Evolutionary conservation across 2,888 invertebrate species (phyloP).

Genomic region (Balanococcus diminutus): DNA sequence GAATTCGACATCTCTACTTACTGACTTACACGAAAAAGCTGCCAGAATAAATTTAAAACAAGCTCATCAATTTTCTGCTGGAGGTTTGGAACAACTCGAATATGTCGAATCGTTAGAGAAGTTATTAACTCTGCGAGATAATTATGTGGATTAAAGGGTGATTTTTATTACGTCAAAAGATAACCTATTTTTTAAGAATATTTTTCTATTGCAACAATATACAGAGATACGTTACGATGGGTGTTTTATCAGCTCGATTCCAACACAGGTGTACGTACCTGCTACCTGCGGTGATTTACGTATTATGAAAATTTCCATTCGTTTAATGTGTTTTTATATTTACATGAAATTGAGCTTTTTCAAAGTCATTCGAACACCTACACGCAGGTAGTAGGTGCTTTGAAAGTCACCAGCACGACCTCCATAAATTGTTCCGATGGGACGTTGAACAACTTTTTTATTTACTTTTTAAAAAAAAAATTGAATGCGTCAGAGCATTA

Average conservation of each 20-base stretch:
- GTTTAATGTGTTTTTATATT: not conserved
- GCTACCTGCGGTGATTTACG: not conserved
- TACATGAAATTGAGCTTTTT: not conserved
- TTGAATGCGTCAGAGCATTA: not conserved
- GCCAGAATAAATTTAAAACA: slow-evolving; percentile 31
- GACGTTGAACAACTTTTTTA: not conserved
- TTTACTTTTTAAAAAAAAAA: not conserved
- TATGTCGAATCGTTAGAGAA: slow-evolving; percentile 43
- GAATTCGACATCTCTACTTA: not conserved
- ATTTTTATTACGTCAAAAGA: not conserved
- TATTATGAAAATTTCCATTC: not conserved
- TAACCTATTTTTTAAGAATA: not conserved
- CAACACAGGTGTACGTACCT: not conserved
- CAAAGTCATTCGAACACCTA: not conserved
- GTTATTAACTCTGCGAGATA: slow-evolving; percentile 43
- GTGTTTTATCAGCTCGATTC: not conserved
- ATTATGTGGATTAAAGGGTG: slow-evolving; percentile 24
- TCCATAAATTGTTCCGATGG: not conserved
- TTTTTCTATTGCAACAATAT: not conserved
- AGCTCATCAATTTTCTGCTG: slow-evolving; percentile 15
- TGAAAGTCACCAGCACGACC: not conserved
- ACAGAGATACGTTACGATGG: not conserved
- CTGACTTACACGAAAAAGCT: slow-evolving; percentile 19
- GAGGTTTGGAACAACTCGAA: slow-evolving; percentile 37
- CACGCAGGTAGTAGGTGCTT: not conserved